Evolutionary conservation across 2,888 invertebrate species (phyloP).

Genomic region (Cephalotes varians): DNA sequence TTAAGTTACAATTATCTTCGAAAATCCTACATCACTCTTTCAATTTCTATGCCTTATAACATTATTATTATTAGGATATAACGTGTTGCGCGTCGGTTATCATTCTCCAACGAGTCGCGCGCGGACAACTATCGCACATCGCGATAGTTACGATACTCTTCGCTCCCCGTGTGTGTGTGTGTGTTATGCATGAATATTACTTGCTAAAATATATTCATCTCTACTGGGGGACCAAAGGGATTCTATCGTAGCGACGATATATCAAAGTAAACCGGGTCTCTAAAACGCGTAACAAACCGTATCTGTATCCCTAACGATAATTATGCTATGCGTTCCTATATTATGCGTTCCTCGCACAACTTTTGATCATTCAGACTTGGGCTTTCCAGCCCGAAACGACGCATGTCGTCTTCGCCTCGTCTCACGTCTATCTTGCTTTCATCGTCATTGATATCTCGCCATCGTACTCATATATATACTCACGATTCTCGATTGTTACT

Average conservation of each 20-base stretch:
- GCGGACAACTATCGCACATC: not conserved
- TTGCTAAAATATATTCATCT: slow-evolving; percentile 29
- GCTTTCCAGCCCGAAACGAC: slow-evolving; percentile 6
- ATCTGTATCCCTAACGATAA: slow-evolving; percentile 53
- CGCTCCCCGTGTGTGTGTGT: slow-evolving; percentile 22
- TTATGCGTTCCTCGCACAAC: slow-evolving; percentile 28
- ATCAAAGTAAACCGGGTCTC: slow-evolving; percentile 74
- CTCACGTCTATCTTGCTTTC: not conserved
- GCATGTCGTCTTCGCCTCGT: not conserved
- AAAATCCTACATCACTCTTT: slow-evolving; percentile 21
- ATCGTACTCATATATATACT: slow-evolving; percentile 46
- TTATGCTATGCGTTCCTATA: too few relatives aligned
- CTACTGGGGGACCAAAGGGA: slow-evolving; percentile 34
- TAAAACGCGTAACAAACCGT: slow-evolving; percentile 75
- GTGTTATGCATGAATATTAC: slow-evolving; percentile 37
- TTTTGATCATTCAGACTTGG: slow-evolving; percentile 52
- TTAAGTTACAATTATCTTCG: slow-evolving; percentile 24
- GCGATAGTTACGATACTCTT: slow-evolving; percentile 34
- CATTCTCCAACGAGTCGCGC: slow-evolving; percentile 5
- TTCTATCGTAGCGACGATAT: slow-evolving; percentile 55
- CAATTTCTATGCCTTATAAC: slow-evolving; percentile 31
- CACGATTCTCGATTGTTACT: not conserved
- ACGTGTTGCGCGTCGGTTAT: slow-evolving; percentile 18
- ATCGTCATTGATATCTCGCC: slow-evolving; percentile 1
- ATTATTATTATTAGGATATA: slow-evolving; percentile 49